phyloP scores from a whole-genome alignment of 2,113 vertebrate species.

The Lycocorax pyrrhopterus region DNA sequence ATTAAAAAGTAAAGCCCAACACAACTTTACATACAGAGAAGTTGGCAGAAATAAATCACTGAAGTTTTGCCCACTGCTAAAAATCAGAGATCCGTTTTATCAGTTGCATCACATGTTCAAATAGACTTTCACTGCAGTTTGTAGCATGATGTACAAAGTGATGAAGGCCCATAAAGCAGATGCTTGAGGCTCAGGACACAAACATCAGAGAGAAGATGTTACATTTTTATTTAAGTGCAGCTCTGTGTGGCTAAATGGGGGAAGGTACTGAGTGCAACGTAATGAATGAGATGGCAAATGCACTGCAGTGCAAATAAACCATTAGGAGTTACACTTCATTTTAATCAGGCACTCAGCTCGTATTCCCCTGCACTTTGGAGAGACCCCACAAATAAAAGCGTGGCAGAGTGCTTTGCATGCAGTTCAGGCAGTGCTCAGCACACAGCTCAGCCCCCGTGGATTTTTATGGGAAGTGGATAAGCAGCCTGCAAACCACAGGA shows the following conservation, averaged over 20 bases:
- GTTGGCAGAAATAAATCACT: not conserved
- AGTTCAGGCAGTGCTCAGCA: not conserved
- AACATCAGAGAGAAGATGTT: not conserved
- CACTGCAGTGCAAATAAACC: constrained; percentile 29
- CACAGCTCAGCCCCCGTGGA: not conserved
- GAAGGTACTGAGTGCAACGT: not conserved
- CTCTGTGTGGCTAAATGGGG: not conserved
- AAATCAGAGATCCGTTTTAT: not conserved
- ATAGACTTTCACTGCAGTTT: not conserved
- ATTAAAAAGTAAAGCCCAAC: not conserved
- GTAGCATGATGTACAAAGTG: not conserved
- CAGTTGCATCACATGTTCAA: not conserved
- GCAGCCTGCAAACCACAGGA: not conserved
- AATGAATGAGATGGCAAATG: not conserved
- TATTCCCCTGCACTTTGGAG: not conserved
- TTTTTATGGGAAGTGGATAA: not conserved
- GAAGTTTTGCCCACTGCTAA: not conserved
- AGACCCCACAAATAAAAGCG: constrained; percentile 18
- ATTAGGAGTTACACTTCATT: constrained; percentile 38
- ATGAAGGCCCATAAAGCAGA: constrained; percentile 6
- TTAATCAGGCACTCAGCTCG: constrained; percentile 27
- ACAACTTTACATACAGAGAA: not conserved
- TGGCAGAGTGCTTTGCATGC: not conserved
- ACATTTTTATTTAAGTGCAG: constrained; percentile 16
- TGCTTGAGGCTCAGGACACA: constrained; percentile 11